Base-by-base conservation (phyloP, 2,888 invertebrate species). In the Dasypolia templi region DNA sequence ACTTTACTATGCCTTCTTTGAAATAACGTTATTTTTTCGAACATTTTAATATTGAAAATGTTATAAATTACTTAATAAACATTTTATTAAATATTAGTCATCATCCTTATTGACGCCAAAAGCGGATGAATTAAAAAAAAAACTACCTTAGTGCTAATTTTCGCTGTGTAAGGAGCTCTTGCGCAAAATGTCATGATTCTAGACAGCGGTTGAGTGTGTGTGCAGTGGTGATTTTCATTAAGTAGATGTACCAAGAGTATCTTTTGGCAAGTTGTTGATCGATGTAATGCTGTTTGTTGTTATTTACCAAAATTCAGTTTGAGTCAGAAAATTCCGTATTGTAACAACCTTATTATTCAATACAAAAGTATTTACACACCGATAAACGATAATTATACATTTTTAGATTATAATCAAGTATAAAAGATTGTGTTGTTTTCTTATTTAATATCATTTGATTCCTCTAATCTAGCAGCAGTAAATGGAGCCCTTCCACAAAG, bases 331-430 rank as follows among this genome's bases (percentile, higher is more conserved):
- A n/a, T 11, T 6, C n/a, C 5, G 6, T 14, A 42, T 42, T 14
- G 19, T 51, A 72, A 44, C 35, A 72, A 72, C 22, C 5, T 29
- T 72, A 46, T 58, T 58, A 44, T 14, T 42, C 6, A 32, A 53
- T 9, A 42, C 2, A 56, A 46, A 35, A 46, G 11, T 35, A 39
- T 29, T 35, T n/a, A n/a, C n/a, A 0, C 1, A n/a, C 14, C 1
- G 58, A 46, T 72, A 72, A 22, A 32, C 14, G 35, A 39, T 29
- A 35, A 42, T 46, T 7, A 46, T 35, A 17, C 44, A 71, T 17
- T 22, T 22, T 22, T n/a, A 46, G 46, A 58, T 58, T 22, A 58
- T 29, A 39, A 46, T 14, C n/a, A 14, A 55, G 14, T 12, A 5
- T 35, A 26, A 56, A 67, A 26, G 5, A 42, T 17, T 44, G 7